phyloP scores from a whole-genome alignment of 2,113 vertebrate genomes.

The Perognathus longimembris region DNA sequence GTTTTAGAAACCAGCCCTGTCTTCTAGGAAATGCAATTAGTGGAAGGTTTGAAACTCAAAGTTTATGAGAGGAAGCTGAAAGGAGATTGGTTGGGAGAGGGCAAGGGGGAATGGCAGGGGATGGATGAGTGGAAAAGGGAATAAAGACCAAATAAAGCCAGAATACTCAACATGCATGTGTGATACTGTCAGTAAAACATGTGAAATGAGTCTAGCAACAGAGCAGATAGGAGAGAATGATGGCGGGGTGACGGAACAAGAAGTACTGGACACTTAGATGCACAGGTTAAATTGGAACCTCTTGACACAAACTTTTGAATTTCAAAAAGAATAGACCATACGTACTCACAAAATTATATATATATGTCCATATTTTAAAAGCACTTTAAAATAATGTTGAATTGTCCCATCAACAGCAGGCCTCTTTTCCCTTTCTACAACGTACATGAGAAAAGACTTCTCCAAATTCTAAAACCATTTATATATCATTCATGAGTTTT shows the following conservation, averaged over 20 bases:
- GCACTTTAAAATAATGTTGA: slow-evolving; percentile 6
- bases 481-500: slow-evolving; percentile 7
- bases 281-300: no score
- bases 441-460: background rate
- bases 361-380: background rate
- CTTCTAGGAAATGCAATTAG: background rate
- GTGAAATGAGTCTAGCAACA: no score
- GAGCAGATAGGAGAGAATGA: no score
- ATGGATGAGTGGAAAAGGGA: no score
- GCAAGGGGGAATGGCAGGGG: no score
- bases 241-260: no score
- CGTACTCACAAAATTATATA: background rate
- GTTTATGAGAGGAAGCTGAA: background rate
- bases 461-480: background rate
- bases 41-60: background rate
- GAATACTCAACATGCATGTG: no score
- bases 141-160: no score
- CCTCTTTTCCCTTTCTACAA: background rate
- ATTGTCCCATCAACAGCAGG: background rate
- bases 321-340: background rate
- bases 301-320: no score
- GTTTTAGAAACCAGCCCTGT: background rate
- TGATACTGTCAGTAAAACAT: no score
- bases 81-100: no score
- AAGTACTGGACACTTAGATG: no score